Percentiles rank a stretch among this genome's conserved stretches.
Evolutionary conservation across 1,140 invertebrate species (phyloP).

Genomic region (Metaphire vulgaris): DNA sequence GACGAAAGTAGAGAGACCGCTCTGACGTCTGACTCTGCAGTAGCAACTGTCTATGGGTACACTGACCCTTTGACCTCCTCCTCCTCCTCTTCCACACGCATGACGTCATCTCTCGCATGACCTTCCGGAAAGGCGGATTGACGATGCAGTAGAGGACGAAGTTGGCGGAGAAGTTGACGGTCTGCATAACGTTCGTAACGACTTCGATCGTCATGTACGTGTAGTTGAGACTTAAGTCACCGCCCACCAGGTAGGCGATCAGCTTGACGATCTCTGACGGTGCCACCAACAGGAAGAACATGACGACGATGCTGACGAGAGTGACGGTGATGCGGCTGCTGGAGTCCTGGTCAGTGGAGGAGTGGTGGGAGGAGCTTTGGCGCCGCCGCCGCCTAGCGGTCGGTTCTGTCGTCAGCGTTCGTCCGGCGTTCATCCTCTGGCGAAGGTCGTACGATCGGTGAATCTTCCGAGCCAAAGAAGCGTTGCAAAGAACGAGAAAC

Average conservation of each 20-base stretch:
- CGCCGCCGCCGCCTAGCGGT: too few relatives aligned
- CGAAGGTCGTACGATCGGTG: conserved; percentile 44
- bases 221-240: conserved; percentile 30
- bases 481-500: conserved; percentile 45
- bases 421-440: conserved; percentile 8
- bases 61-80: neutral
- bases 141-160: conserved; percentile 49
- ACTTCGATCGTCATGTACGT: conserved; percentile 36
- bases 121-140: conserved; percentile 47
- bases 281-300: conserved; percentile 48
- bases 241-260: conserved; percentile 35
- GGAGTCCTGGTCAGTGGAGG: conserved; percentile 12
- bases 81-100: neutral
- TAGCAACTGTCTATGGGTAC: neutral
- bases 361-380: too few relatives aligned
- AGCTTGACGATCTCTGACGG: conserved; percentile 46
- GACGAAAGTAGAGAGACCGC: neutral
- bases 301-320: conserved; percentile 45
- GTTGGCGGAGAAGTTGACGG: conserved; percentile 48
- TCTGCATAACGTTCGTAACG: conserved; percentile 49
- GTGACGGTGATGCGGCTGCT: conserved; percentile 44
- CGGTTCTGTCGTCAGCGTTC: too few relatives aligned
- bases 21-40: neutral
- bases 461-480: conserved; percentile 43
- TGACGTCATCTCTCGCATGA: conserved; percentile 34